Evolutionary conservation across 2,797 vertebrate species (phyloP).

Genomic region (Pteropus rufus): DNA sequence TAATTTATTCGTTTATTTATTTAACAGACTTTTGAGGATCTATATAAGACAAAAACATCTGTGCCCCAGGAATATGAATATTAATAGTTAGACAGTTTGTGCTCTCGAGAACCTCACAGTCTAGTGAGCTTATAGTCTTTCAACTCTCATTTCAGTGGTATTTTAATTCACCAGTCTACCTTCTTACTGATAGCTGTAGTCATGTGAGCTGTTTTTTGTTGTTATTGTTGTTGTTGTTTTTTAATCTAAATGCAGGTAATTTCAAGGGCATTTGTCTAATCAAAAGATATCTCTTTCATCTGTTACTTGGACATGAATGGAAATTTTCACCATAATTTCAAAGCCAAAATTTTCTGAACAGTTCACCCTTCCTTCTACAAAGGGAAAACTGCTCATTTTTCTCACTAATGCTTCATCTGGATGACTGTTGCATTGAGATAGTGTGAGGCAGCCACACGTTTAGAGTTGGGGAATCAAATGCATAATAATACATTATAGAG

Average conservation of each 20-base stretch:
- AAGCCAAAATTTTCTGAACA: background rate
- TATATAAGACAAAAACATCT: slow-evolving; percentile 21
- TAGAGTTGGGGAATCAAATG: background rate
- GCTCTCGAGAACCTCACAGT: background rate
- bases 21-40: background rate
- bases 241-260: background rate
- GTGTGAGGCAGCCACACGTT: background rate
- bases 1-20: background rate
- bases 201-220: background rate
- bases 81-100: slow-evolving; percentile 31
- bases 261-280: slow-evolving; percentile 31
- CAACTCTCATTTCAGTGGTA: background rate
- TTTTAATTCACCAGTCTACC: slow-evolving; percentile 33
- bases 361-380: background rate
- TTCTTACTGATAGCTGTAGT: background rate
- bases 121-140: slow-evolving; percentile 39
- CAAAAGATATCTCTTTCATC: slow-evolving; percentile 13
- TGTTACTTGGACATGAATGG: background rate
- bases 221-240: background rate
- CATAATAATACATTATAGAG: background rate
- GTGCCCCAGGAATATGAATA: background rate
- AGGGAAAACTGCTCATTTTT: background rate
- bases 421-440: background rate
- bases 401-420: background rate
- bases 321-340: slow-evolving; percentile 14